Evolutionary conservation across 2,113 vertebrate species (phyloP), one percentile per base, ranked within the genome.

Genomic region (Raja brachyura): DNA sequence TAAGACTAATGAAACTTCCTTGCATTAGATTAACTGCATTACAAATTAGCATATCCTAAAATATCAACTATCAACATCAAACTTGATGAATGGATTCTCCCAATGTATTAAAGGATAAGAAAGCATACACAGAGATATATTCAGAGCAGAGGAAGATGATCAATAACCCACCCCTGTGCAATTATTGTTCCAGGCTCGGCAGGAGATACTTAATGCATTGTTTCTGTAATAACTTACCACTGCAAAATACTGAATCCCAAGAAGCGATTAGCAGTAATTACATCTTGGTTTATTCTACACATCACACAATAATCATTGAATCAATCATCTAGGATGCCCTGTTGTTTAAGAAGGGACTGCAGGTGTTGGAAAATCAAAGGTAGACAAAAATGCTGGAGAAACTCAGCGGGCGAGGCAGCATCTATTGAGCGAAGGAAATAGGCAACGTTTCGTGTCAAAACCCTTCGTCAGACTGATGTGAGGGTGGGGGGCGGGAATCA

Each of bases 221-320:
- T n/a, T 28, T 25, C 81, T 28, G 81, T 14, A 59, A 85, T 59
- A 59, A 85, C 54, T 85, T 85, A 85, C 1, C 28, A 25, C 39
- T 11, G 54, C 56, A 85, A 85, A 59, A 18, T 85, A 85, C 56
- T 85, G 56, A 59, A 18, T 85, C 25, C 28, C 81, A 85, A 85
- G 81, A 54, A 28, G 59, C 54, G 0, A 59, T 5, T 13, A 59
- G 56, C 81, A 28, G 81, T 59, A 59, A 25, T 59, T 56, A 85
- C 54, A 76, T 76, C 22, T 85, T 85, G 81, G 8, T 86, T 86
- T 86, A 63, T 85, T n/a, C 56, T 28, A 85, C n/a, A 28, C 81
- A 85, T 85, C 59, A 61, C 22, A n/a, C 39, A 59, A 61, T 25
- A 61, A 1, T 28, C 25, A 85, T 85, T 85, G 14, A 28, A 85